These are phyloP conservation scores for Hipposideros larvatus DNA, from an alignment of 2,797 vertebrate species.

Conservation along the genomic window DNA sequence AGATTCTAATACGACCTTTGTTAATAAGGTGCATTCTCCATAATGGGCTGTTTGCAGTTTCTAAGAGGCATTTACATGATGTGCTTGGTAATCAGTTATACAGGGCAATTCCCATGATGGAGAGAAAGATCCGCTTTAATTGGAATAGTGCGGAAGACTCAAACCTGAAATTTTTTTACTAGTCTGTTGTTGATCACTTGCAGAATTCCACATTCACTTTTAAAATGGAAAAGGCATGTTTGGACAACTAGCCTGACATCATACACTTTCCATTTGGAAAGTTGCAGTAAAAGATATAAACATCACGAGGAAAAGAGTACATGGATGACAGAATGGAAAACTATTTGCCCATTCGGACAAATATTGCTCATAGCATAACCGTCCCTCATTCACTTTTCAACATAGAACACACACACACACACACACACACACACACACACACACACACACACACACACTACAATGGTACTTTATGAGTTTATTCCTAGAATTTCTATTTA, in stretches of 20 bases:
- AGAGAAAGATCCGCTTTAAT: constrained; percentile 69
- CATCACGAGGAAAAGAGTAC: background rate
- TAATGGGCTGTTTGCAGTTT: constrained; percentile 81
- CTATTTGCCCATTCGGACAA: background rate
- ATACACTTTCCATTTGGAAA: constrained; percentile 15
- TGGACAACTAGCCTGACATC: background rate
- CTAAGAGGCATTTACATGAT: constrained; percentile 78
- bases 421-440: background rate
- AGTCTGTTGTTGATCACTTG: constrained; percentile 32
- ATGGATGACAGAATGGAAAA: background rate
- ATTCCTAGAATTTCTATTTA: background rate
- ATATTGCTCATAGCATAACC: background rate
- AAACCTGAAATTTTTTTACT: constrained; percentile 53
- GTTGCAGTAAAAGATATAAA: background rate
- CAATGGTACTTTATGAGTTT: background rate
- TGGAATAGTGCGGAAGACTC: constrained; percentile 28
- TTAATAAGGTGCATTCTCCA: constrained; percentile 83
- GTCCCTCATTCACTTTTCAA: background rate
- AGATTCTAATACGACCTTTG: constrained; percentile 84
- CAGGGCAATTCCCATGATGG: constrained; percentile 61
- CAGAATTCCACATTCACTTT: constrained; percentile 27
- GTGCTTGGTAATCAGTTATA: constrained; percentile 80
- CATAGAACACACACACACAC: background rate
- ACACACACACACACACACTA: background rate
- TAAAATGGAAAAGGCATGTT: constrained; percentile 25